Evolutionary conservation across 2,888 invertebrate species (phyloP), one percentile per base, ranked within the genome.

Genomic region (Volucella inflata): DNA sequence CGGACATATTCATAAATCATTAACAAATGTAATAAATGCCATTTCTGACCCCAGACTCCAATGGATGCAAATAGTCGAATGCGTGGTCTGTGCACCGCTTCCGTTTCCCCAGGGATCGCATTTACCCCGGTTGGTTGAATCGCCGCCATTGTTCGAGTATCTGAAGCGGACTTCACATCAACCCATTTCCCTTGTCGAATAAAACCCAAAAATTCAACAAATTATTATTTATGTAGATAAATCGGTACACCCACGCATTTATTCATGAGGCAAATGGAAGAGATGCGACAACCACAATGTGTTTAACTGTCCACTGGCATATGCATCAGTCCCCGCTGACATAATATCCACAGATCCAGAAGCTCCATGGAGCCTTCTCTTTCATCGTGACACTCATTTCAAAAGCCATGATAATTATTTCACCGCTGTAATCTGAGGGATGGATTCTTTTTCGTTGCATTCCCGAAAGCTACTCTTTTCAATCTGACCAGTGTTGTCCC

Each of bases 1-100:
- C 83, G 77, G 78, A 83, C 77, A 74, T 62, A 74, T 83, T 78
- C 83, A 83, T 83, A 83, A 83, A 83, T 83, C 77, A 83, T 83
- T 83, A 68, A 74, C 68, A 78, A 83, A 83, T 78, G 77, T 74
- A 83, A 78, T 83, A 78, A 83, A 83, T 83, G 83, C 78, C 72
- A 14, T 44, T 68, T 62, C 59, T 57, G 46, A 78, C 77, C 74
- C 57, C 50, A 83, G 78, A 83, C 30, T 78, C 50, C 60, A 82
- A 71, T 67, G 60, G 71, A 76, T 76, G 6, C 6, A 30, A 30
- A 30, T 30, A 30, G 30, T 30, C 30, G 30, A 30, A 74, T 83
- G 72, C 78, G 83, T 14, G 83, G 83, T 77, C 57, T 68, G 72
- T 40, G 60, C 12, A 30, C 60, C 30, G 68, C 59, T 83, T 83